A percentile compares a stretch with the other conserved stretches of the same genome.
Evolutionary conservation across 2,797 vertebrate genomes (phyloP).

Genomic region (Erethizon dorsatum): DNA sequence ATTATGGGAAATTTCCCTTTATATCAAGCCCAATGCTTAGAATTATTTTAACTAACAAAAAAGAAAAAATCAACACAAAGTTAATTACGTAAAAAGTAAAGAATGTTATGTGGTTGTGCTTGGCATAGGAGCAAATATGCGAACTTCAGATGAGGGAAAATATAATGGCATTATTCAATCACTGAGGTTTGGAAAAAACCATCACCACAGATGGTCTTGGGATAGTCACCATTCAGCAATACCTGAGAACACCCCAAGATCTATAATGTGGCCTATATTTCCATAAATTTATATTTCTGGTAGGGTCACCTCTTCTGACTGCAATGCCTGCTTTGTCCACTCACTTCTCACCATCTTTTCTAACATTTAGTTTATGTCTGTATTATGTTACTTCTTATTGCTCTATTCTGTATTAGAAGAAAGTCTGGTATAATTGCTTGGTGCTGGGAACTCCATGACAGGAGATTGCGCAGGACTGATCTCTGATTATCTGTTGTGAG

Average conservation of each 20-base stretch:
- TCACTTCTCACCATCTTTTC: background rate
- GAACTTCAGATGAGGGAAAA: background rate
- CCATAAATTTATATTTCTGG: background rate
- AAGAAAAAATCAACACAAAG: background rate
- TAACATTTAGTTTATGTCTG: background rate
- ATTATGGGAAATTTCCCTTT: background rate
- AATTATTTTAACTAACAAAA: background rate
- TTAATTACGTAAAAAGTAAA: conserved; percentile 40
- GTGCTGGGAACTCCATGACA: background rate
- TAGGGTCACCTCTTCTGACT: background rate
- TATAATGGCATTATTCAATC: background rate
- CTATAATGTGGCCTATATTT: background rate
- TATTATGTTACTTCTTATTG: background rate
- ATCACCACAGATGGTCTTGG: background rate
- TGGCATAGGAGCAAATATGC: background rate
- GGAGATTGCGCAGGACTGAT: background rate
- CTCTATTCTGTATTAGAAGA: background rate
- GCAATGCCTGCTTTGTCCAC: background rate
- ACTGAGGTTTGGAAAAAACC: background rate
- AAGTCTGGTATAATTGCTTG: background rate
- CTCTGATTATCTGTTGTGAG: background rate
- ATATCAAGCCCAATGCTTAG: background rate
- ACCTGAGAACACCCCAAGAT: background rate
- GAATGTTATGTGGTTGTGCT: background rate
- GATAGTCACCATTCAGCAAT: background rate